phyloP scores from a whole-genome alignment of 1,140 invertebrate species.

The Cotesia typhae region DNA sequence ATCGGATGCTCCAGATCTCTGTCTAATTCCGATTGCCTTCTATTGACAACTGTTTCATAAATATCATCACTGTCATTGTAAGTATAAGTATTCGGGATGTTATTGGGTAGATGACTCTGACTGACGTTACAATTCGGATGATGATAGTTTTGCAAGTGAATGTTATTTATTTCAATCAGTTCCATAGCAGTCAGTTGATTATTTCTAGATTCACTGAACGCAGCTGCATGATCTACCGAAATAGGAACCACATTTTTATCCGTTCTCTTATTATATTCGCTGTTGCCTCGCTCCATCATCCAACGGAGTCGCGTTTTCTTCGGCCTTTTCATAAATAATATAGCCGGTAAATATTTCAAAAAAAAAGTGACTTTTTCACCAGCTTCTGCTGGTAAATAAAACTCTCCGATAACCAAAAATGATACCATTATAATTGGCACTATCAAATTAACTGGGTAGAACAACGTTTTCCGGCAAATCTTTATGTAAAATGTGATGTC shows the following conservation, averaged over 20 bases:
- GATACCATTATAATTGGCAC: constrained; percentile 98
- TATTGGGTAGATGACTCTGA: constrained; percentile 72
- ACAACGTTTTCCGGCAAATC: constrained; percentile 95
- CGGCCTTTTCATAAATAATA: constrained; percentile 90
- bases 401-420: constrained; percentile 97
- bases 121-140: constrained; percentile 96
- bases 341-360: constrained; percentile 88
- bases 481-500: constrained; percentile 98
- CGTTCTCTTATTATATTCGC: constrained; percentile 52
- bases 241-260: no score
- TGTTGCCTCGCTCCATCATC: constrained; percentile 98
- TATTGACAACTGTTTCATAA: constrained; percentile 55
- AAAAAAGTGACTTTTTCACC: constrained; percentile 96
- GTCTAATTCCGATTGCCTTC: constrained; percentile 70
- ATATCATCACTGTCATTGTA: no score
- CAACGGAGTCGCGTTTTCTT: constrained; percentile 90
- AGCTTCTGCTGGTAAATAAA: constrained; percentile 94
- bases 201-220: constrained; percentile 79
- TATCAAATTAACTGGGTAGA: constrained; percentile 99
- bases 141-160: constrained; percentile 93
- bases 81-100: constrained; percentile 68
- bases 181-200: constrained; percentile 69
- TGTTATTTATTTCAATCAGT: constrained; percentile 86
- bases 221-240: constrained; percentile 77
- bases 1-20: constrained; percentile 91